Evolutionary conservation across 2,113 vertebrate genomes (phyloP).

Genomic region (Galbula dea): DNA sequence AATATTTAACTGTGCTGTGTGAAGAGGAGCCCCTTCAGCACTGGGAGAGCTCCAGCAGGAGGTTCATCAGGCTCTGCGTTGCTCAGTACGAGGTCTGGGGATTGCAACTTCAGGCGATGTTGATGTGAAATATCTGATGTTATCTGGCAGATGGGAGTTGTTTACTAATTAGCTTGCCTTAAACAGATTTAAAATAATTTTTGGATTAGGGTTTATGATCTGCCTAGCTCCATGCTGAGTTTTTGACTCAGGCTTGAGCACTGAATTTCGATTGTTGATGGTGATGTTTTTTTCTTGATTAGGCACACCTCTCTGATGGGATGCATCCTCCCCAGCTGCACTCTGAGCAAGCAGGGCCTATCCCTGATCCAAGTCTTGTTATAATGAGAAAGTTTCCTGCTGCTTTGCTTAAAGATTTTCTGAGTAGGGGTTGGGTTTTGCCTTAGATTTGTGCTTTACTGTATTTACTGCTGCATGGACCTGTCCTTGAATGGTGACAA

Average conservation of each 20-base stretch:
- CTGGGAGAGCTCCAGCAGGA: constrained; percentile 21
- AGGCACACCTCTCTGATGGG: background rate
- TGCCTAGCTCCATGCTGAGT: background rate
- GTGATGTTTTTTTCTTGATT: background rate
- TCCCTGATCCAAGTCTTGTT: background rate
- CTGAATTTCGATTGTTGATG: background rate
- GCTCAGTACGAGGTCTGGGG: rapidly evolving
- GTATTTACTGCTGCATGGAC: rapidly evolving
- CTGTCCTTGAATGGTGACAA: background rate
- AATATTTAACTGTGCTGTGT: rapidly evolving
- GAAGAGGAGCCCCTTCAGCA: constrained; percentile 14
- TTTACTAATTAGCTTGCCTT: background rate
- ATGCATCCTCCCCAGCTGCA: too few species aligned
- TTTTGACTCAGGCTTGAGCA: background rate
- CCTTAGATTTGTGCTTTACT: background rate
- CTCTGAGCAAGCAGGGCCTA: background rate
- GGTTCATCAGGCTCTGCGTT: rapidly evolving
- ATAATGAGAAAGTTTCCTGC: background rate
- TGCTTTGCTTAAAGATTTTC: background rate
- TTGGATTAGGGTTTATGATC: background rate
- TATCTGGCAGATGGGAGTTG: background rate
- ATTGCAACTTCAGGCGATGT: rapidly evolving
- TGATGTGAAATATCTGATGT: rapidly evolving
- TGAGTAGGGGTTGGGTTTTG: background rate
- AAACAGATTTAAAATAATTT: background rate